Conservation (phyloP, 2,113 vertebrate genomes). For the Oryzias javanicus region DNA sequence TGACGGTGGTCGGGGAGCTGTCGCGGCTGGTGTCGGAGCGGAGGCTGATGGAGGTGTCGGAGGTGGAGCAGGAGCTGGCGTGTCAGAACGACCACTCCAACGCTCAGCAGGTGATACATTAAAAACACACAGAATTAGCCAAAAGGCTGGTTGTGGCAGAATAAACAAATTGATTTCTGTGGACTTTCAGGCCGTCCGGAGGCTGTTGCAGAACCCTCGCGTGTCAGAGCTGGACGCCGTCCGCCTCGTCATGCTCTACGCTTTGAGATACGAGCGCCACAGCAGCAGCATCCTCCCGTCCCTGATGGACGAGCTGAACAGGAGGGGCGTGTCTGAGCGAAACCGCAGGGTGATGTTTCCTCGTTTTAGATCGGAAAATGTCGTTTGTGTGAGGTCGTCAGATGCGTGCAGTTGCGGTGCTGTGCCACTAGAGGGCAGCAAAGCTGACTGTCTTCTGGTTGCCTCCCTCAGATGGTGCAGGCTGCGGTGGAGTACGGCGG, state of each 20-base stretch:
- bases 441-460: not conserved
- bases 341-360: slow-evolving; percentile 79
- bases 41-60: slow-evolving; percentile 82
- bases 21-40: slow-evolving; percentile 86
- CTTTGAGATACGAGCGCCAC: slow-evolving; percentile 91
- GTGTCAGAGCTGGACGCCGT: slow-evolving; percentile 84
- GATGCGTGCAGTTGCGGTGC: not conserved
- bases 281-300: slow-evolving; percentile 83
- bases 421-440: not conserved
- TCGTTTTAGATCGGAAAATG: not conserved
- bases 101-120: slow-evolving; percentile 94
- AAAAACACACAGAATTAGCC: too few relatives aligned
- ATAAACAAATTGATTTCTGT: accelerated
- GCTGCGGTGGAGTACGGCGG: slow-evolving; percentile 90
- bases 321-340: slow-evolving; percentile 81
- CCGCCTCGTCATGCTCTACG: slow-evolving; percentile 91
- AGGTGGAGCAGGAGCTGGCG: slow-evolving; percentile 94
- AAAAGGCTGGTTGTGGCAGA: too few relatives aligned
- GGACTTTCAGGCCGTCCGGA: slow-evolving; percentile 81
- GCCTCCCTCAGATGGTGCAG: slow-evolving; percentile 82
- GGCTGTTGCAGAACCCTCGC: slow-evolving; percentile 86
- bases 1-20: slow-evolving; percentile 94
- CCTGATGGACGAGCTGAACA: slow-evolving; percentile 83
- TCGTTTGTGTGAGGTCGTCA: not conserved
- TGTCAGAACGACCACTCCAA: slow-evolving; percentile 94